A percentile compares a stretch with the other conserved stretches of the same genome.
Evolutionary conservation across 2,797 vertebrate species (phyloP).

Genomic region (Gobionotothen gibberifrons): DNA sequence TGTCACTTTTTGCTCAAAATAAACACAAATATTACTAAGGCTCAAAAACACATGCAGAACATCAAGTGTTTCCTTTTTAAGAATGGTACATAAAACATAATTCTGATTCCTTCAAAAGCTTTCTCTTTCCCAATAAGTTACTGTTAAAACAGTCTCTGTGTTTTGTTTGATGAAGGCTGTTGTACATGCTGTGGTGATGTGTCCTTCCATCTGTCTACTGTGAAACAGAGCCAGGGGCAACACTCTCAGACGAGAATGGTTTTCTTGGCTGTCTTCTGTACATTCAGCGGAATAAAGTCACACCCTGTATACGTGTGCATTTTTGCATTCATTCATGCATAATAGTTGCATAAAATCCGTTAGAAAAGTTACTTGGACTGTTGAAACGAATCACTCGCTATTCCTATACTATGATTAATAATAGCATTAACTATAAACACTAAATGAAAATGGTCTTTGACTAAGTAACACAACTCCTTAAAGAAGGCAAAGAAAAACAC

Average conservation of each 20-base stretch:
- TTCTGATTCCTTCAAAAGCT: conserved; percentile 50
- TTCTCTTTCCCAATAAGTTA: conserved; percentile 55
- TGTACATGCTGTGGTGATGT: conserved; percentile 71
- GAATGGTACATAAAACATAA: conserved; percentile 40
- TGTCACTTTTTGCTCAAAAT: conserved; percentile 58
- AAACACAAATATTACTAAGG: conserved; percentile 59
- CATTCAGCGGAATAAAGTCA: conserved; percentile 46
- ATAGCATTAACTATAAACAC: not conserved
- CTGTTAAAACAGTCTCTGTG: conserved; percentile 69
- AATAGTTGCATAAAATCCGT: not conserved
- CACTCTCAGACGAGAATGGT: conserved; percentile 62
- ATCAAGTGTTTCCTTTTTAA: conserved; percentile 50
- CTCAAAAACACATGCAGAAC: conserved; percentile 43
- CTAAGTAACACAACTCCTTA: not conserved
- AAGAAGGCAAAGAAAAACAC: conserved; percentile 3
- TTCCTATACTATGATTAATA: no score
- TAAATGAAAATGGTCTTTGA: not conserved
- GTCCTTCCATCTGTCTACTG: conserved; percentile 77
- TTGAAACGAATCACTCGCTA: not conserved
- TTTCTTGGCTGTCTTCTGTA: conserved; percentile 64
- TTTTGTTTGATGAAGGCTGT: conserved; percentile 71
- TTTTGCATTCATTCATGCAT: conserved; percentile 15
- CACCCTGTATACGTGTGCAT: conserved; percentile 29
- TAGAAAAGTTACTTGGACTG: not conserved
- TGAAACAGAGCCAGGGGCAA: conserved; percentile 73